Conservation (phyloP, 2,888 invertebrate species). For the Leistus spinibarbis region DNA sequence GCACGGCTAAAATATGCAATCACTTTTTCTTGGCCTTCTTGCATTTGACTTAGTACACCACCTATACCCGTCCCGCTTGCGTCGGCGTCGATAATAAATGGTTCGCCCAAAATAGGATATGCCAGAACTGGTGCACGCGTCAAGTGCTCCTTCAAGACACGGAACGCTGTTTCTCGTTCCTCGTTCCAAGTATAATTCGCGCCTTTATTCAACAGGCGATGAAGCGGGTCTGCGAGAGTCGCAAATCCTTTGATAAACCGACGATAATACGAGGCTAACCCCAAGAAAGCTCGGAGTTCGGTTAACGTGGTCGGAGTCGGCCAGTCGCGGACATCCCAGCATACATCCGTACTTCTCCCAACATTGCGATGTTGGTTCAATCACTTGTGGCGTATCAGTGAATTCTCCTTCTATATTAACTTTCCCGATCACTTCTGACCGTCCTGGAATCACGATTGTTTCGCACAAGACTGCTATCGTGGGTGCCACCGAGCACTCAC, state of each 20-base stretch:
- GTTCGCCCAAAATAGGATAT: constrained; percentile 3
- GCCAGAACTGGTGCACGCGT: not conserved
- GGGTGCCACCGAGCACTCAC: too few species aligned
- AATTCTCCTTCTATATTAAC: not conserved
- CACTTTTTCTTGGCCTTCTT: constrained; percentile 14
- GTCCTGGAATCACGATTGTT: not conserved
- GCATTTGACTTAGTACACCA: constrained; percentile 19
- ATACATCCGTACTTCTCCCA: too few species aligned
- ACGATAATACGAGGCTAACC: not conserved
- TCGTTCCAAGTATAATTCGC: not conserved
- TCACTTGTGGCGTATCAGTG: not conserved
- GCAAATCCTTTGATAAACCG: constrained; percentile 1
- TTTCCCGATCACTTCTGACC: not conserved
- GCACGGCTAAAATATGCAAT: constrained; percentile 16
- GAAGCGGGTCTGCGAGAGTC: not conserved
- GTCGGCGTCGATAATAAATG: constrained; percentile 19
- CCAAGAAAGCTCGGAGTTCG: not conserved
- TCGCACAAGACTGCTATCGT: not conserved
- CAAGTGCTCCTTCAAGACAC: not conserved
- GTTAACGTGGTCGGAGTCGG: not conserved
- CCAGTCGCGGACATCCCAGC: too few species aligned
- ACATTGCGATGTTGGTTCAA: not conserved
- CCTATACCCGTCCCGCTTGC: constrained; percentile 16
- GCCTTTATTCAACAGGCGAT: not conserved
- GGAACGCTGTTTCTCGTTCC: not conserved